Evolutionary conservation across 2,113 vertebrate genomes (phyloP).

Genomic region (Gavialis gangeticus): DNA sequence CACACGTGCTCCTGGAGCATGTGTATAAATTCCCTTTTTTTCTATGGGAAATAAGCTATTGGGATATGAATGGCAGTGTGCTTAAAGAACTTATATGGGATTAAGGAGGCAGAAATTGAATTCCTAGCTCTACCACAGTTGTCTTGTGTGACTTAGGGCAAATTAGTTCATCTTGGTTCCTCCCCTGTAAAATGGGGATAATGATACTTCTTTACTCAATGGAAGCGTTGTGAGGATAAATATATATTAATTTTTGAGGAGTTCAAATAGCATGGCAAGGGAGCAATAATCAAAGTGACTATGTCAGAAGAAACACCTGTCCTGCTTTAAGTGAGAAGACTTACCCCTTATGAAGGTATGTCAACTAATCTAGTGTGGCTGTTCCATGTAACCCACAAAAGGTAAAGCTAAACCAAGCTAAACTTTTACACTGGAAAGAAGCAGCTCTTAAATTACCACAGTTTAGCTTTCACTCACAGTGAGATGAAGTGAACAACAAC

Average conservation of each 20-base stretch:
- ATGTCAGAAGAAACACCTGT: too few relatives aligned
- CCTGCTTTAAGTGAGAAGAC: too few relatives aligned
- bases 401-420: too few relatives aligned
- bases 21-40: neutral
- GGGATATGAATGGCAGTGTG: neutral
- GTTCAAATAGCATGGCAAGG: neutral
- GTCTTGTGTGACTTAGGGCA: neutral
- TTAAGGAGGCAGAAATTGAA: neutral
- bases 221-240: neutral
- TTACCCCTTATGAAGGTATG: too few relatives aligned
- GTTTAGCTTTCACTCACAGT: too few relatives aligned
- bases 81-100: constrained; percentile 27
- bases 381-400: too few relatives aligned
- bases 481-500: too few relatives aligned
- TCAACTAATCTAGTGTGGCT: too few relatives aligned
- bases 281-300: neutral
- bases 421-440: too few relatives aligned
- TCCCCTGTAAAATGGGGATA: neutral
- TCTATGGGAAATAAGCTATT: constrained; percentile 13
- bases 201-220: accelerated
- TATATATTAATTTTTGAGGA: accelerated
- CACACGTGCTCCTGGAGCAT: too few relatives aligned
- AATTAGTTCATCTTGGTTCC: neutral
- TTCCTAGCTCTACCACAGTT: constrained; percentile 1
- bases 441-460: too few relatives aligned